Base-by-base conservation (phyloP, 2,797 vertebrate species). In the Lagorchestes hirsutus region DNA sequence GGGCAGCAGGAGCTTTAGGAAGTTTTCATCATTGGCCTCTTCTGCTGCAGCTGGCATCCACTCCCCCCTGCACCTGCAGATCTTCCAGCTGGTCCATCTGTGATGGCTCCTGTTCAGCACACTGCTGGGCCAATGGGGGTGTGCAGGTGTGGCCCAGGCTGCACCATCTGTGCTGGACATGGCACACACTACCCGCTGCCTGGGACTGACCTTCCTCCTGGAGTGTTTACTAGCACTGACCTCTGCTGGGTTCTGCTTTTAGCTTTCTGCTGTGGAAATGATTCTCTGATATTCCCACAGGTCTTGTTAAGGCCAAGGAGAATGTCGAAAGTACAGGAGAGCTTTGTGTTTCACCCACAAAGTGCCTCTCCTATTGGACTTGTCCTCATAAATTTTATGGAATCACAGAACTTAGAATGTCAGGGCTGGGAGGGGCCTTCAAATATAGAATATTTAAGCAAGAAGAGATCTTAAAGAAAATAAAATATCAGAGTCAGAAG, bases 111-210 rank as follows among this genome's bases (percentile, higher is more conserved):
- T 28, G 13, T 46, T 54, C 52, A 31, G 62, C 31, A 91, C 58
- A 90, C 18, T 46, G n/a, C 94, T 95, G 94, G 92, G 95, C 97
- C 96, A 97, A 58, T 55, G 28, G 55, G 24, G 34, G 55, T 55
- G 91, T 94, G 40, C 97, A 97, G 94, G 95, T 95, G 96, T 97
- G 97, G 92, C 90, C 54, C 58, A 14, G 59, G 55, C 93, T 74
- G 92, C 90, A 46, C 96, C 94, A 82, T 97, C 97, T 97, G 95
- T 96, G 94, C 93, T 56, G 95, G 96, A 82, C 90, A 40, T 82
- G 6, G 93, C 90, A 12, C 40, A 0, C 54, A 95, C 91, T 95
- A n/a, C 92, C 50, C 14, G 0, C 18, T 90, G 93, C 93, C 52
- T 0, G 0, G 58, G 93, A 90, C 92, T 90, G 27, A 57, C 3